phyloP scores from a whole-genome alignment of 2,113 vertebrate species.

The Panurus biarmicus region DNA sequence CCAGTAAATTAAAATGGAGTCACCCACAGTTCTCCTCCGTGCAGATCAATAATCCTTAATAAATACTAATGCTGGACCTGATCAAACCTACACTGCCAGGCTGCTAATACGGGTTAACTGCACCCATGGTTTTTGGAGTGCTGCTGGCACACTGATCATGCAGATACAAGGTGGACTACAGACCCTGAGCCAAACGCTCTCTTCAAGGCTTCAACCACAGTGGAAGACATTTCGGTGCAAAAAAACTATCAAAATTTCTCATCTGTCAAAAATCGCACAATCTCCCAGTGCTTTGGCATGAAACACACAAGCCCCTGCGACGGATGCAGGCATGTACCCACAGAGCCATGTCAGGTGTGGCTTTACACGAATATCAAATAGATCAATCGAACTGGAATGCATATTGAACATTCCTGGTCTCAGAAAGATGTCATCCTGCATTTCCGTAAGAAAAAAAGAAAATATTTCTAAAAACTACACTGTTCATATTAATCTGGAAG shows the following conservation, averaged over 20 bases:
- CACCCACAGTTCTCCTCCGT: not conserved
- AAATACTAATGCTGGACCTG: not conserved
- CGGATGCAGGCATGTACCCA: not conserved
- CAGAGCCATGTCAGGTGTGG: constrained; percentile 25
- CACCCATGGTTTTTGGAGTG: not conserved
- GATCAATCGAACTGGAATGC: not conserved
- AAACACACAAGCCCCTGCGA: not conserved
- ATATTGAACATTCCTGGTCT: not conserved
- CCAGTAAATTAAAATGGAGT: constrained; percentile 31
- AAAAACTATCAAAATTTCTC: not conserved
- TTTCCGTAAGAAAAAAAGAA: not conserved
- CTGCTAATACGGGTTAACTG: not conserved
- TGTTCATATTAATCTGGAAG: not conserved
- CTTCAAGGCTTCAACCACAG: not conserved
- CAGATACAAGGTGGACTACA: not conserved
- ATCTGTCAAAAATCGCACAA: not conserved
- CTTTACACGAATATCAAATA: not conserved
- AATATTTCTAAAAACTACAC: not conserved
- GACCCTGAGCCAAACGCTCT: not conserved
- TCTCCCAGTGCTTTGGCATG: not conserved
- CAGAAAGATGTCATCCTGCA: not conserved
- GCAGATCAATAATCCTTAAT: not conserved
- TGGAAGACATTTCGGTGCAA: not conserved
- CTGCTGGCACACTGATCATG: not conserved
- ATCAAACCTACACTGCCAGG: rapidly evolving